phyloP scores from a whole-genome alignment of 2,797 vertebrate species.

The Phataginus tricuspis region DNA sequence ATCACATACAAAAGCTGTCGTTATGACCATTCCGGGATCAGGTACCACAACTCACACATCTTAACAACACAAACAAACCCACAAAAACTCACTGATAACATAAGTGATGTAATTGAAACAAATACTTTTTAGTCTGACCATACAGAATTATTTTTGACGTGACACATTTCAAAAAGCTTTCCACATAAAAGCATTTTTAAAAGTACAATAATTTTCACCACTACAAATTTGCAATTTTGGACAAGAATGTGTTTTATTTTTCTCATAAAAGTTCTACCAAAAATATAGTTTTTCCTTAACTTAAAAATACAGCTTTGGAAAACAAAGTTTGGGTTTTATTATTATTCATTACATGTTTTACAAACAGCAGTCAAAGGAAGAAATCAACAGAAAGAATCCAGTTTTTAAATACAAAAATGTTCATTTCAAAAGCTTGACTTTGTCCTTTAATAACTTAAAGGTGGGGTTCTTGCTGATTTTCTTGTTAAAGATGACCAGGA shows the following conservation, averaged over 20 bases:
- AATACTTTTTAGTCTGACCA: not conserved
- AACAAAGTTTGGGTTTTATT: constrained; percentile 10
- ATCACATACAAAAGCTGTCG: not conserved
- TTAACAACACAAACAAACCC: not conserved
- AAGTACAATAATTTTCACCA: constrained; percentile 53
- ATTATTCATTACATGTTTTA: constrained; percentile 64
- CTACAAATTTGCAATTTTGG: constrained; percentile 60
- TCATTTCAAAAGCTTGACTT: constrained; percentile 92
- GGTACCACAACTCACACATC: not conserved
- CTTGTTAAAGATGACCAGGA: constrained; percentile 92
- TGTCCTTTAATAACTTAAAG: constrained; percentile 93
- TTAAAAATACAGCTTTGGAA: constrained; percentile 79
- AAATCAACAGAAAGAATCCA: not conserved
- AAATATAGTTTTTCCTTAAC: constrained; percentile 84
- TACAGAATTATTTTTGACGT: not conserved
- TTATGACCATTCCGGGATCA: accelerated
- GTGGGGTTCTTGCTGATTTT: constrained; percentile 94
- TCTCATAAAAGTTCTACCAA: constrained; percentile 83
- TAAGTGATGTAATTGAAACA: not conserved
- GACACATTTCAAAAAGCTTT: not conserved
- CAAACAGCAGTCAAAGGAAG: constrained; percentile 58
- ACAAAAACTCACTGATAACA: not conserved
- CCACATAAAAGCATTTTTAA: constrained; percentile 29
- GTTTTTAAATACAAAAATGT: not conserved
- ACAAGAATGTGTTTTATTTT: constrained; percentile 77